Evolutionary conservation across 30 jellyfish, hydroid and myxozoan species (phyloP).

Genomic region (Chironex yamaguchii): DNA sequence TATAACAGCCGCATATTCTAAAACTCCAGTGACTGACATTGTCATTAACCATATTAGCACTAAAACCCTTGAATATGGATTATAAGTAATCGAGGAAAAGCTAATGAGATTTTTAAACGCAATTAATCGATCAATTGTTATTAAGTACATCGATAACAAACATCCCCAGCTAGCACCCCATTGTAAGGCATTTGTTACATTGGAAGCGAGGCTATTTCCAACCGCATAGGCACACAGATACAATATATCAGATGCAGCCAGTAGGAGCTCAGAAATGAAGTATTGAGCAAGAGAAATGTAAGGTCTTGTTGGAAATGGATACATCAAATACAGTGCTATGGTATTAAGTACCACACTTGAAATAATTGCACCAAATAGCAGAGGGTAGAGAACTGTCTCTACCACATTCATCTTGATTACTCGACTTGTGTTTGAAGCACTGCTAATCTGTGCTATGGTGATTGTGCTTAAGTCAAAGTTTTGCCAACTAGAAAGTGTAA

Average conservation of each 20-base stretch:
- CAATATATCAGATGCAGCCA: not conserved
- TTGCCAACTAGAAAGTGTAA: no score
- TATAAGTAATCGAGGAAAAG: not conserved
- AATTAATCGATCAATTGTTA: not conserved
- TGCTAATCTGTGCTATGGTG: no score
- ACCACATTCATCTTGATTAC: no score
- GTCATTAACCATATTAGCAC: not conserved
- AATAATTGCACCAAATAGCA: not conserved
- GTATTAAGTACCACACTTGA: not conserved
- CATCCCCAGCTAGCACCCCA: not conserved
- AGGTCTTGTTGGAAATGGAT: not conserved
- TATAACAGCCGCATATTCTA: not conserved
- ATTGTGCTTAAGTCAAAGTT: no score
- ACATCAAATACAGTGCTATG: not conserved
- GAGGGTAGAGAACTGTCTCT: not conserved
- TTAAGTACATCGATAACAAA: not conserved
- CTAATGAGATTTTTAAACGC: not conserved
- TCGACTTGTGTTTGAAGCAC: no score
- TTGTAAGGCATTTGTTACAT: not conserved
- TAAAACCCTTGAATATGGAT: not conserved
- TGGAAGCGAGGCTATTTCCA: not conserved
- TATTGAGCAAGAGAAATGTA: not conserved
- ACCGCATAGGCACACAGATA: not conserved
- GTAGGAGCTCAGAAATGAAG: not conserved
- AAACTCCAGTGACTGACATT: no score